Percentiles rank a stretch among this genome's conserved stretches.
Evolutionary conservation across 2,113 vertebrate genomes (phyloP).

Genomic region (Sterrhoptilus dennistouni): DNA sequence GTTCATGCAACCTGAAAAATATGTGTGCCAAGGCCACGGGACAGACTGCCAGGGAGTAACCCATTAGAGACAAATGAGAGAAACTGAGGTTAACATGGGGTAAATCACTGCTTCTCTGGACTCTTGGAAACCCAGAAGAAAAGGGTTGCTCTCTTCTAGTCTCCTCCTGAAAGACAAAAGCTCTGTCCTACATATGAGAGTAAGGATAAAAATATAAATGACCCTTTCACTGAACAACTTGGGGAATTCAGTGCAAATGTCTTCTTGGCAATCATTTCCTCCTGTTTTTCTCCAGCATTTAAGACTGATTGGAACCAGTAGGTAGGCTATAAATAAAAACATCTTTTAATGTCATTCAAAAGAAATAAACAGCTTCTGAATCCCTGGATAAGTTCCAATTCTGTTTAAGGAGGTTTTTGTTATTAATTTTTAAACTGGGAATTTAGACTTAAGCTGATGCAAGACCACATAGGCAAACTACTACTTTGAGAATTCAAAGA

Average conservation of each 20-base stretch:
- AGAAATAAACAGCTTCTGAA: slow-evolving; percentile 19
- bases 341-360: not conserved
- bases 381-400: not conserved
- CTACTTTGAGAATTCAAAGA: not conserved
- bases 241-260: not conserved
- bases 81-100: not conserved
- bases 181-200: not conserved
- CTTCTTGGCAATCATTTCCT: not conserved
- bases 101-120: not conserved
- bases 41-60: not conserved
- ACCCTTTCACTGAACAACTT: not conserved
- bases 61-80: not conserved
- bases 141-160: not conserved
- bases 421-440: not conserved
- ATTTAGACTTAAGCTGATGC: not conserved
- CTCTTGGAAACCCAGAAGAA: not conserved
- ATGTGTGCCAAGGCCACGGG: fast-evolving
- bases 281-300: not conserved
- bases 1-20: not conserved
- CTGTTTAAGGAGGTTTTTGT: not conserved
- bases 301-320: not conserved
- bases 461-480: not conserved
- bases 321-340: not conserved
- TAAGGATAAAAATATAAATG: not conserved
- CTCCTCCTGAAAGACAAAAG: not conserved